These are phyloP conservation scores for Hippocampus guttulatus DNA, from an alignment of 2,113 vertebrate genomes.

Conservation along the genomic window DNA sequence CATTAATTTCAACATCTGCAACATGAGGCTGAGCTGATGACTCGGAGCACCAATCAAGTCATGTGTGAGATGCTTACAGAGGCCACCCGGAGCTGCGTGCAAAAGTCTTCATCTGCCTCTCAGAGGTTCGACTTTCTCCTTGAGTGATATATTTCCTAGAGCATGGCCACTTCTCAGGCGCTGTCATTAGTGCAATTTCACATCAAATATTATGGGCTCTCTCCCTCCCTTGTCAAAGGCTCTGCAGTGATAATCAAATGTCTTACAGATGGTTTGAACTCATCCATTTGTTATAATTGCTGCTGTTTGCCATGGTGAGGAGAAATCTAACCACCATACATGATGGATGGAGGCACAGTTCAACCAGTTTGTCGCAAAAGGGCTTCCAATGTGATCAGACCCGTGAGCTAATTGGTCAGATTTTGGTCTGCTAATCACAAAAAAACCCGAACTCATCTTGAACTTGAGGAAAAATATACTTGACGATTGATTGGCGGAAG, in stretches of 20 bases:
- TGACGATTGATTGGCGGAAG: constrained; percentile 26
- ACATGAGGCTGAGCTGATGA: constrained; percentile 54
- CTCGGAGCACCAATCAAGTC: constrained; percentile 62
- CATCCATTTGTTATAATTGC: constrained; percentile 76
- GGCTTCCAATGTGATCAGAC: constrained; percentile 31
- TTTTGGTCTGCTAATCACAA: constrained; percentile 31
- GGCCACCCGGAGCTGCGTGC: constrained; percentile 61
- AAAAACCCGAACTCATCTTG: constrained; percentile 11
- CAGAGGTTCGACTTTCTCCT: constrained; percentile 49
- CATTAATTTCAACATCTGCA: constrained; percentile 61
- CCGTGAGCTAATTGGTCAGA: constrained; percentile 40
- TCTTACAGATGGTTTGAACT: constrained; percentile 75
- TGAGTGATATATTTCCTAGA: constrained; percentile 60
- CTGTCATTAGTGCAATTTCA: constrained; percentile 60
- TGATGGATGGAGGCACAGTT: constrained; percentile 49
- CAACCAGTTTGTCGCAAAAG: constrained; percentile 54
- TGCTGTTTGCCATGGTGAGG: constrained; percentile 50
- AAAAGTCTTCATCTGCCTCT: constrained; percentile 44
- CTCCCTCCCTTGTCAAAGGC: constrained; percentile 29
- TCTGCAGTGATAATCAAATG: constrained; percentile 69
- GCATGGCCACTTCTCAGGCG: constrained; percentile 55
- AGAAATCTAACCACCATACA: constrained; percentile 59
- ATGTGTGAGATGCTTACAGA: constrained; percentile 60
- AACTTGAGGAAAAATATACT: constrained; percentile 21
- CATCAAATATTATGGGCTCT: constrained; percentile 45